Base-by-base conservation (phyloP, 2,113 vertebrate genomes). In the Xenopus tropicalis region DNA sequence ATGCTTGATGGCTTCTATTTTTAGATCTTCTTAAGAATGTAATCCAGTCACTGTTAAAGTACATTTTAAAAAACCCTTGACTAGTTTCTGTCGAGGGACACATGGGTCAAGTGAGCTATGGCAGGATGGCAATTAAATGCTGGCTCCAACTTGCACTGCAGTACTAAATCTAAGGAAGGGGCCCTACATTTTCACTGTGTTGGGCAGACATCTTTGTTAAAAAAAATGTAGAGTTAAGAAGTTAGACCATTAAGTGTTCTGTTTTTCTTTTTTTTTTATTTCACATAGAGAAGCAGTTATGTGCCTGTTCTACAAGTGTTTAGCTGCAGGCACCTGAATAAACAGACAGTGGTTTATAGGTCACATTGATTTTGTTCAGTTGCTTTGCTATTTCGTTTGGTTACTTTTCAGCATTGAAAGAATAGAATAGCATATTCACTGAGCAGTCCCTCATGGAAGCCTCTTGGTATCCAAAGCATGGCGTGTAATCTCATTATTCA, bases 1-100 rank as follows among this genome's bases (percentile, higher is more conserved):
- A 16, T 25, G 19, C 61, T 83, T 68, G 80, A 71, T 79, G 66
- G 71, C 80, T 84, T 83, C 79, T 82, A 84, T 83, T 87, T 86
- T 82, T 82, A 78, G 72, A 69, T 83, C 64, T 14, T 3, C 0
- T 0, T 29, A 81, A 81, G 81, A 82, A 83, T 83, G 81, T 86
- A 81, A 87, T 85, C 83, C 77, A 80, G 77, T 72, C 71, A 69
- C 77, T 48, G 46, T 11, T 48, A 73, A 78, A 67, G 74, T 74
- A 67, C 77, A 80, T 76, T 82, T 64, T 78, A 48, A 29, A 16
- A 48, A 80, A 73, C 61, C 72, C 72, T 64, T 82, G 79, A 77
- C 81, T 80, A 69, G 77, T 79, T 83, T 78, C 79, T 83, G 87
- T 84, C 78, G 69, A 68, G 84, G 75, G 77, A 29, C 69, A 78